Base-by-base conservation (phyloP, 2,888 invertebrate species). In the Falcaria lacertinaria region DNA sequence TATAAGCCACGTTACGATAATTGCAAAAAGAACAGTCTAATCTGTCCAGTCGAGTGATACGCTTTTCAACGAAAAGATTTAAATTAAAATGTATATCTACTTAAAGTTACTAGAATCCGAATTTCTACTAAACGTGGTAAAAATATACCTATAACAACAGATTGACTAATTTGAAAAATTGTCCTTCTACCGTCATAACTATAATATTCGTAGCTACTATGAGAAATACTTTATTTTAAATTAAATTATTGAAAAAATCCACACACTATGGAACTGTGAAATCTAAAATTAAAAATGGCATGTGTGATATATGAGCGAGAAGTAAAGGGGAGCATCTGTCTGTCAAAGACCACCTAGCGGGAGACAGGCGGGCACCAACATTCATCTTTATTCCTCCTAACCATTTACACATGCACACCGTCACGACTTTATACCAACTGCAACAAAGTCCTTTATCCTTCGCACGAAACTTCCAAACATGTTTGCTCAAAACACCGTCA, bases 331-430 rank as follows among this genome's bases (percentile, higher is more conserved):
- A 78, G 67, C 80, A 79, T 79, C 83, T 81, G 83, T 82, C 82
- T 77, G 76, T 85, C 86, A 84, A 67, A 72, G 82, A 80, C 85
- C 84, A 84, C 83, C 85, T 78, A 81, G 72, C 60, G 68, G 61
- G 76, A 74, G 83, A 79, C 79, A 77, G 64, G 49, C 47, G 59
- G 68, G 68, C 67, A 68, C 56, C 54, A 68, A 74, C 80, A 85
- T 87, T 84, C 83, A 81, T 86, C 85, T 85, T 84, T 84, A 86
- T 83, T 78, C 74, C 64, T 57, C 64, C 33, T 33, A 41, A 32
- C 36, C 34, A 25, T 11, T 28, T 7, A 3, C 8, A 5, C 1
- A 11, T 28, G 11, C 28, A 14, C 22, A 0, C 2, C 15, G 3
- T 15, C 4, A 22, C n/a, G 37, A 15, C 8, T n/a, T 22, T 14